Conservation (phyloP, 2,888 invertebrate genomes). For the Cepaea hortensis region DNA sequence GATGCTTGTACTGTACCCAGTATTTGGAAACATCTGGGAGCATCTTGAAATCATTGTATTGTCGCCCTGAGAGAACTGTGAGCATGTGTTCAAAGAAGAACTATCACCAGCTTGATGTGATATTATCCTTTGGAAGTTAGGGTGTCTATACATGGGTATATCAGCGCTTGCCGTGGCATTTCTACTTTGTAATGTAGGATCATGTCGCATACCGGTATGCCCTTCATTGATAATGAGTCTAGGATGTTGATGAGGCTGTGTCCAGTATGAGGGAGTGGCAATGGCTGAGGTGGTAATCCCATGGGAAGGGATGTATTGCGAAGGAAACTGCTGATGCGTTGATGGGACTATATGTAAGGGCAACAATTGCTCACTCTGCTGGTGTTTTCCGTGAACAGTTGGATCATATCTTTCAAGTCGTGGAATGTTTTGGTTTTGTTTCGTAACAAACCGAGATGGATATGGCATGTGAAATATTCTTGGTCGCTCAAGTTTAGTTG, state of each 20-base stretch:
- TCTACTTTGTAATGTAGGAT: background rate
- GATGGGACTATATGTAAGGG: background rate
- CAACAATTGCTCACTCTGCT: too few relatives aligned
- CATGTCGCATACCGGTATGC: background rate
- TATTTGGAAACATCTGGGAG: background rate
- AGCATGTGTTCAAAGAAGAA: background rate
- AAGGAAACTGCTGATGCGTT: background rate
- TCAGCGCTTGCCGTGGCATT: background rate
- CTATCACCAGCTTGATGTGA: background rate
- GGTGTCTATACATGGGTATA: background rate
- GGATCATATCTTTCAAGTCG: background rate
- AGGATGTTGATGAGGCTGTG: slow-evolving; percentile 15
- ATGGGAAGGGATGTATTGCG: background rate
- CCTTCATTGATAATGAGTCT: background rate
- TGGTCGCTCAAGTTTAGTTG: background rate
- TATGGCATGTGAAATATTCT: slow-evolving; percentile 5
- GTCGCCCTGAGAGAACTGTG: background rate
- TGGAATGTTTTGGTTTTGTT: slow-evolving; percentile 13
- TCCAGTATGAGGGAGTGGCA: background rate
- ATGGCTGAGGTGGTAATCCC: background rate
- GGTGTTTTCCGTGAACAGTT: background rate
- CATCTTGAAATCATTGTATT: background rate
- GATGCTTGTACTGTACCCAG: background rate
- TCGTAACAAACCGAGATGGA: background rate
- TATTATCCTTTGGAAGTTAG: background rate